Base-by-base conservation (phyloP, 2,113 vertebrate genomes). In the Anthoscopus minutus region DNA sequence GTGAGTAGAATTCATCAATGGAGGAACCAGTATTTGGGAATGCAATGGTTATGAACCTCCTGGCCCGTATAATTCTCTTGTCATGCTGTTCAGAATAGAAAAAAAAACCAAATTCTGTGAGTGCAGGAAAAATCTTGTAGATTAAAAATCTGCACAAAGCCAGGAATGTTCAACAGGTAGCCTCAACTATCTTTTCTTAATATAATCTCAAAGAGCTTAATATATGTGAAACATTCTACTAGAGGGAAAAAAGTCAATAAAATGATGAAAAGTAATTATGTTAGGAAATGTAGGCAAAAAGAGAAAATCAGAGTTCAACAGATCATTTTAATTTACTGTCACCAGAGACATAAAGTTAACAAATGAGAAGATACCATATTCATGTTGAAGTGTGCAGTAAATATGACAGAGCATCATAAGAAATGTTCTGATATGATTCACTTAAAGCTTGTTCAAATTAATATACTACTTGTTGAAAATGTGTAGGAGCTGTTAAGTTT, bases 251-350 rank as follows among this genome's bases (percentile, higher is more conserved):
- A 93, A 62, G 92, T 87, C 86, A 83, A 65, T 81, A 97, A 95
- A 96, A 92, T 27, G 54, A 61, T 96, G 65, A 81, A 69, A 95
- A 94, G 78, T 57, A 94, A 86, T 96, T 87, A 69, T 76, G 50
- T 56, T 89, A 80, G 37, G 85, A 93, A 92, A 48, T 57, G 94
- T 94, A 97, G 78, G 77, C 81, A 96, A 90, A 92, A 94, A 30
- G 82, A 92, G 83, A 95, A 97, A 95, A 95, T 86, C 86, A 93
- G 93, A 95, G 94, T 96, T 97, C 97, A 96, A 84, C 22, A 22
- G 95, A 97, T 97, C 94, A 94, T 95, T 96, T 97, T 92, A 86
- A 86, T 93, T 90, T 96, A 90, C 83, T 91, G 78, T 72, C 88
- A 82, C 56, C 45, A 60, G 80, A 90, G 76, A 94, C 69, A 81